Base-by-base conservation (phyloP, 2,113 vertebrate species). In the Octodon degus region DNA sequence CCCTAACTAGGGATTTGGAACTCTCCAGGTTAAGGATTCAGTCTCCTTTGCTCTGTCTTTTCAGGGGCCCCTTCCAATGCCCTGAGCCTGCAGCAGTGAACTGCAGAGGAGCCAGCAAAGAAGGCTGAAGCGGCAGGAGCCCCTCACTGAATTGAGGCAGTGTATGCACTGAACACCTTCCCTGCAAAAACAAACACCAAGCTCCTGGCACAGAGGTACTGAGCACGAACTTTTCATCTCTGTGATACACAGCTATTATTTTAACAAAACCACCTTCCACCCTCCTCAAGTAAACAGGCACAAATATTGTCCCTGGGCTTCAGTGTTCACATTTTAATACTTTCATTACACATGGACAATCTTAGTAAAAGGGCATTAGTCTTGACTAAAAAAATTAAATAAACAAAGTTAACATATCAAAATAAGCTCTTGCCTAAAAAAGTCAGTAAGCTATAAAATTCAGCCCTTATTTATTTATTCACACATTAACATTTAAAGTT, bases 291-390 rank as follows among this genome's bases (percentile, higher is more conserved):
- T 70, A 84, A 97, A 89, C 30, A 96, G 47, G 62, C 65, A 81
- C 43, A 87, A 13, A 92, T 68, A 94, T 89, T 89, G 50, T 70
- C 86, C 32, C 67, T 95, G 53, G 27, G 58, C 25, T 89, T 93
- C 53, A 83, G 47, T 16, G 16, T 70, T 53, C 27, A 43, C 76
- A 89, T 93, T 87, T 96, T 89, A 95, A 95, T 37, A 86, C 37
- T 63, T 94, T 83, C 34, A 63, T 77, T 72, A 60, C 12, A 30
- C 84, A 60, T 12, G 25, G 12, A 65, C 10, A 30, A 47, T 95
- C 40, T 77, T 80, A 92, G 58, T 89, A 94, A 79, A 20, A 92
- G 65, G 25, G 74, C 37, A 94, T 72, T 50, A 55, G 87, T 60
- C 80, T 60, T 82, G 50, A 67, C 27, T 82, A 63, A 77, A 93